Evolutionary conservation across 2,888 invertebrate genomes (phyloP).

Genomic region (Psylliodes chrysocephalus): DNA sequence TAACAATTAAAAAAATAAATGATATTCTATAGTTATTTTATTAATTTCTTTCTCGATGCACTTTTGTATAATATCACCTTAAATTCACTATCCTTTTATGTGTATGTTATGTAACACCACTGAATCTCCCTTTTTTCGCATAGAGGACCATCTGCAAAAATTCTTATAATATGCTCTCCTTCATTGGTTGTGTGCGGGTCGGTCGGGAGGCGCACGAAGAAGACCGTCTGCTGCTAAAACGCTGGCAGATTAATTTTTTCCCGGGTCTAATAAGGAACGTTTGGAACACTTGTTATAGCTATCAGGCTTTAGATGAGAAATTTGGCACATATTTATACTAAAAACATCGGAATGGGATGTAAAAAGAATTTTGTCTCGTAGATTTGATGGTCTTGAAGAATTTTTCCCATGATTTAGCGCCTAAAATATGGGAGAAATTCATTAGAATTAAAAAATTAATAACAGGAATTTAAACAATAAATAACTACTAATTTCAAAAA

Average conservation of each 20-base stretch:
- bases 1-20: too few relatives aligned
- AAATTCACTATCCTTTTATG: too few relatives aligned
- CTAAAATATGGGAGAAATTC: too few relatives aligned
- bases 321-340: constrained; percentile 13
- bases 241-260: constrained; percentile 28
- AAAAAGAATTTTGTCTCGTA: not conserved
- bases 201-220: constrained; percentile 22
- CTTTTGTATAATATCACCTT: too few relatives aligned
- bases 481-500: too few relatives aligned
- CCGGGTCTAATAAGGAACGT: constrained; percentile 25
- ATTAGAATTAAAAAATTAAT: too few relatives aligned
- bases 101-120: constrained; percentile 10
- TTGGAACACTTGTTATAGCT: constrained; percentile 10
- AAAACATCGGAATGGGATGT: not conserved
- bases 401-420: too few relatives aligned
- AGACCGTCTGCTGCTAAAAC: constrained; percentile 17
- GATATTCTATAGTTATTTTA: too few relatives aligned
- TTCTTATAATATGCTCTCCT: constrained; percentile 38
- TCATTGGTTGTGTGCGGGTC: constrained; percentile 1
- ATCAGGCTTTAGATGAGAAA: constrained; percentile 12
- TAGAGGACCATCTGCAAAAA: constrained; percentile 46
- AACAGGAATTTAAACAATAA: too few relatives aligned
- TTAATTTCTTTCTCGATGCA: too few relatives aligned
- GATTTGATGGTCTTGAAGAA: not conserved
- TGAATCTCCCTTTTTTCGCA: constrained; percentile 37